Percentiles rank a stretch among this genome's conserved stretches.
Conservation (phyloP, 2,797 vertebrate species). For the Hafferia zeledoni region DNA sequence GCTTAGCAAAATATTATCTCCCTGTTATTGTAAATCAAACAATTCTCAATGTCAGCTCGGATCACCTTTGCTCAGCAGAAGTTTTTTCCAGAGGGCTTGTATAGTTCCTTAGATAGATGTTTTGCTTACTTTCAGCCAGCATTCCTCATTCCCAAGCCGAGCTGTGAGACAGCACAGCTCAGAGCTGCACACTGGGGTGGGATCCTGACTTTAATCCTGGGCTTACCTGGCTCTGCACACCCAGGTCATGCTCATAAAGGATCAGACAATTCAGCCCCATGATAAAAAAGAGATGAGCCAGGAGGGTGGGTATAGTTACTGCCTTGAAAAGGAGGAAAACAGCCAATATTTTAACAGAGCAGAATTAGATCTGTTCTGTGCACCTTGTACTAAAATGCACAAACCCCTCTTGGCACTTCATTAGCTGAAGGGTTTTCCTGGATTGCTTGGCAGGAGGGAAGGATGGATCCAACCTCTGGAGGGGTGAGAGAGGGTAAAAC, state of each 20-base stretch:
- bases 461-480: background rate
- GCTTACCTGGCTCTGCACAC: background rate
- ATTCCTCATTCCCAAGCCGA: background rate
- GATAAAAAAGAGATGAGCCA: background rate
- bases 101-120: background rate
- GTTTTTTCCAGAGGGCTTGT: slow-evolving; percentile 9
- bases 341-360: background rate
- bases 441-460: background rate
- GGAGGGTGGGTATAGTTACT: background rate
- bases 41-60: slow-evolving; percentile 64
- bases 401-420: background rate
- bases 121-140: background rate
- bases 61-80: slow-evolving; percentile 59
- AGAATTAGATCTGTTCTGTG: background rate
- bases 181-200: accelerated
- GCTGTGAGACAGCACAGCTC: background rate
- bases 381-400: background rate
- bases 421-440: background rate
- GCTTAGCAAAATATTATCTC: slow-evolving; percentile 73
- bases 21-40: slow-evolving; percentile 69
- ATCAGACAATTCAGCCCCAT: background rate
- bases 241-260: background rate
- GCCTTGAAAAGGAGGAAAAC: background rate
- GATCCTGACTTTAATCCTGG: background rate
- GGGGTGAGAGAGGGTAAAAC: background rate